Base-by-base conservation (phyloP, 2,888 invertebrate species). In the Synanthedon vespiformis region DNA sequence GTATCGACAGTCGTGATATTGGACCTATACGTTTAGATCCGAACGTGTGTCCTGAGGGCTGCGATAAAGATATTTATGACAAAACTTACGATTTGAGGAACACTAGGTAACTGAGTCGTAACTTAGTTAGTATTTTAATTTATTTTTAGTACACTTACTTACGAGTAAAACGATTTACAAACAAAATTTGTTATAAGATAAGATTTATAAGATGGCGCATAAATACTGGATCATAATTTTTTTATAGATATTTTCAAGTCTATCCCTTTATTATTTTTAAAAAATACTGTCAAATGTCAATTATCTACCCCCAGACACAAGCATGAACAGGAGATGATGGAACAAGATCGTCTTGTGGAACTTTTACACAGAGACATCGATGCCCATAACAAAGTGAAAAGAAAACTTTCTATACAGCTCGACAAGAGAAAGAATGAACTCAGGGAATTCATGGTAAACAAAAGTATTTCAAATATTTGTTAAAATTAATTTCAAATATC, bases 1-100 rank as follows among this genome's bases (percentile, higher is more conserved):
- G 91, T 63, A 67, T 90, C 18, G 92, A 92, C 68, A 92, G 92
- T 12, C 80, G 89, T 34, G 92, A 93, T 59, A 89, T 92, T 55
- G 91, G 90, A 0, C 89, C 90, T 1, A 89, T 93, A 52, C 87
- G 90, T 12, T 84, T 93, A 6, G 93, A 94, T 65, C 93, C 94
- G 57, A 90, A 88, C 58, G 77, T 91, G 10, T 94, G 94, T 58
- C 95, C 94, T 0, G 84, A 89, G 27, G 94, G 92, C 0, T 92
- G 93, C 58, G 93, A 94, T 52, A 81, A 74, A 40, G 86, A 89
- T 0, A 72, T 93, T n/a, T 95, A 91, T 65, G 90, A 93, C 40
- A 77, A 89, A 59, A 90, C 93, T 2, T 92, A 93, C 61, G 79
- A 87, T 11, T 73, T 93, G 62, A 85, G 94, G 51, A 72, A 88